These are phyloP conservation scores for Synanceia verrucosa DNA, from an alignment of 2,797 vertebrate genomes.

Conservation along the genomic window DNA sequence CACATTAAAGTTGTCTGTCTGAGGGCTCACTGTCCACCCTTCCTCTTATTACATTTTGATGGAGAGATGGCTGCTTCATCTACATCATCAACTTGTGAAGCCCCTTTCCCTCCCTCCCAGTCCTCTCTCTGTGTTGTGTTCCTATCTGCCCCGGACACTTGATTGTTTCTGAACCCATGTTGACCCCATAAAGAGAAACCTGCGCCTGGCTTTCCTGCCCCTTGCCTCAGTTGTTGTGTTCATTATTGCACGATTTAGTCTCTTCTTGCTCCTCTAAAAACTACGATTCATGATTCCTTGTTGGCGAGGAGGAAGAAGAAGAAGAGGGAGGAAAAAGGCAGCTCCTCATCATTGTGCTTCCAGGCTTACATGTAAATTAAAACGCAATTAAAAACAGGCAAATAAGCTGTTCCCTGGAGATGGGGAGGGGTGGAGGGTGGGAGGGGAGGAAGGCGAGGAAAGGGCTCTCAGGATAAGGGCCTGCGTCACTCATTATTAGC, in stretches of 20 bases:
- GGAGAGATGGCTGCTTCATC: conserved; percentile 74
- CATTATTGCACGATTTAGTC: conserved; percentile 29
- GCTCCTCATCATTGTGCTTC: conserved; percentile 65
- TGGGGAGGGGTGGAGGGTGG: conserved; percentile 30
- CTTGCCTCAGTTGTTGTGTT: conserved; percentile 28
- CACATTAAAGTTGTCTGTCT: conserved; percentile 81
- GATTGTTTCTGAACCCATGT: conserved; percentile 67
- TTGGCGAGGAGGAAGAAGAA: neutral
- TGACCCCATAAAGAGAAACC: conserved; percentile 68
- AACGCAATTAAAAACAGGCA: conserved; percentile 84
- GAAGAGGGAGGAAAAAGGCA: conserved; percentile 21
- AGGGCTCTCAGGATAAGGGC: conserved; percentile 78
- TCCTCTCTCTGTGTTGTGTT: conserved; percentile 23
- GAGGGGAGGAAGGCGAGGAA: conserved; percentile 48
- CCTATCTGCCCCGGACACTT: conserved; percentile 63
- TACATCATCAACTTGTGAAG: conserved; percentile 56
- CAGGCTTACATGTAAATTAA: conserved; percentile 82
- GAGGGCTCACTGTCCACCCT: conserved; percentile 65
- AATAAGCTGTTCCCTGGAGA: conserved; percentile 79
- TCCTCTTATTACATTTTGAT: conserved; percentile 78
- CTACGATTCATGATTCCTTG: conserved; percentile 29
- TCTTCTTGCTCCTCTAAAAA: conserved; percentile 31
- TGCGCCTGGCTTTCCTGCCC: conserved; percentile 23
- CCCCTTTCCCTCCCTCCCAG: neutral
- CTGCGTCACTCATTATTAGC: conserved; percentile 82